Percentiles rank a stretch among this genome's conserved stretches.
These are phyloP conservation scores for Spatula versicolor DNA, from an alignment of 2,797 vertebrate species.

Conservation along the genomic window DNA sequence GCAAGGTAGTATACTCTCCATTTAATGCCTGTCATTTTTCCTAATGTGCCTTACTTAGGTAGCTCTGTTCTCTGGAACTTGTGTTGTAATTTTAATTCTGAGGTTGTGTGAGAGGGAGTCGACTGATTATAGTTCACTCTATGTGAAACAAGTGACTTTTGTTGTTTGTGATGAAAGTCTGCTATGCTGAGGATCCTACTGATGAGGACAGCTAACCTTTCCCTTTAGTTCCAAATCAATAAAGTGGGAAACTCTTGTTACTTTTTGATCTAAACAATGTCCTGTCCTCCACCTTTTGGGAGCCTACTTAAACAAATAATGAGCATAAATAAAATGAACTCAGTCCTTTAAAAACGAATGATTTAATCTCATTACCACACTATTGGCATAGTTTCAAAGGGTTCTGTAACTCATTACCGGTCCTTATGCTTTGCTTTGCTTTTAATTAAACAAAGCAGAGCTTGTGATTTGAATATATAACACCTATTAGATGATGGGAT, in stretches of 20 bases:
- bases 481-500: conserved; percentile 12
- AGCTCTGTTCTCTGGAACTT: not conserved
- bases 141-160: not conserved
- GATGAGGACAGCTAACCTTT: not conserved
- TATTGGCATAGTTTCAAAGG: conserved; percentile 14
- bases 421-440: conserved; percentile 40
- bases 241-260: not conserved
- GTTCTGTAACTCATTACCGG: conserved; percentile 6
- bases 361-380: not conserved
- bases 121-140: not conserved
- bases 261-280: not conserved
- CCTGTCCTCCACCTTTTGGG: not conserved
- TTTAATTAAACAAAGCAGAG: conserved; percentile 62
- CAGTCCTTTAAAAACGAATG: not conserved
- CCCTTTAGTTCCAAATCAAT: not conserved
- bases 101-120: not conserved
- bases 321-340: conserved; percentile 15
- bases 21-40: not conserved
- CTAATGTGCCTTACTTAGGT: not conserved
- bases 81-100: not conserved
- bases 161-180: not conserved
- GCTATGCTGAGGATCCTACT: not conserved
- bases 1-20: conserved; percentile 82
- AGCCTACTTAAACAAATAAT: not conserved
- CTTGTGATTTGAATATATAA: conserved; percentile 37